phyloP scores from a whole-genome alignment of 2,797 vertebrate genomes.

The Coregonus suidteri region DNA sequence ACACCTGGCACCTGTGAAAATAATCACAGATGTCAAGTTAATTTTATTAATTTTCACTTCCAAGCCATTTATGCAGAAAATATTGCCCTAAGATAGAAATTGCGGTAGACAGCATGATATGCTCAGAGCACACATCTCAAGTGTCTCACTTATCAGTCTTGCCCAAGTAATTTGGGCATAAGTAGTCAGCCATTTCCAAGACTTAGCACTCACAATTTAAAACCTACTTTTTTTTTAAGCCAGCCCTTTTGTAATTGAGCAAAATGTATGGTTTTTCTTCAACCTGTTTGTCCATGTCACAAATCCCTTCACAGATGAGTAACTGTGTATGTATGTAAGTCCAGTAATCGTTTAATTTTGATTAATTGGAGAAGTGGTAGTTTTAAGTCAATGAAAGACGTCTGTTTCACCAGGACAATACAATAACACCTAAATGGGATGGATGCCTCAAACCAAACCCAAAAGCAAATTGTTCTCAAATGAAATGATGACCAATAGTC shows the following conservation, averaged over 20 bases:
- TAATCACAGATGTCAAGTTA: too few relatives aligned
- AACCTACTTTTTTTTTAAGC: background rate
- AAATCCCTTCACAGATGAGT: background rate
- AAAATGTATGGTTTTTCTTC: background rate
- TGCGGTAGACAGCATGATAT: background rate
- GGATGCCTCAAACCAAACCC: background rate
- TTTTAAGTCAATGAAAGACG: background rate
- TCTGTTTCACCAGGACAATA: background rate
- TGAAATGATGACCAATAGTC: background rate
- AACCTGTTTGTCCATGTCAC: background rate
- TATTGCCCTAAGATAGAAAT: background rate
- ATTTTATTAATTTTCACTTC: background rate
- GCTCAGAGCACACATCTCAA: background rate
- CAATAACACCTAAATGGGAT: background rate
- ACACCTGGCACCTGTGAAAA: background rate
- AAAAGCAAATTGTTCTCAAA: background rate
- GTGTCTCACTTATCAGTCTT: background rate
- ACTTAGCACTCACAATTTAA: background rate
- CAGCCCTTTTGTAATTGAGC: background rate
- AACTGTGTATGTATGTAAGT: background rate
- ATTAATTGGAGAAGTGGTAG: background rate
- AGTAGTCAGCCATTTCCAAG: background rate
- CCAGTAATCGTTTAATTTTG: background rate
- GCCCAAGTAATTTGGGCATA: background rate
- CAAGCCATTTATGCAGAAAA: background rate